Conservation (phyloP, 1,140 invertebrate species). For the Microplitis demolitor region DNA sequence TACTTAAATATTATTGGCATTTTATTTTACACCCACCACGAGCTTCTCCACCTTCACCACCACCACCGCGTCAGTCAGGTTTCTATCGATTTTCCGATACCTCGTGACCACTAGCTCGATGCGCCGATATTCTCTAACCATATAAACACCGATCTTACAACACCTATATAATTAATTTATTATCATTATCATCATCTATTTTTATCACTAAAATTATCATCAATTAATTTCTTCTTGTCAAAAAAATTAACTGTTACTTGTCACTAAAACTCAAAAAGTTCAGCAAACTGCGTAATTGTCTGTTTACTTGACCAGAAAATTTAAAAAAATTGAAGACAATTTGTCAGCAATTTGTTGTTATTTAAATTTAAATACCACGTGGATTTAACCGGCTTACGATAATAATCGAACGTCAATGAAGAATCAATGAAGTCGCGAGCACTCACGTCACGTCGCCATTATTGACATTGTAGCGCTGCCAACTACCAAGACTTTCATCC, state of each 20-base stretch:
- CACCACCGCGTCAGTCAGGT: slow-evolving; percentile 46
- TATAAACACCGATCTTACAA: slow-evolving; percentile 23
- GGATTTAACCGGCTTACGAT: no score
- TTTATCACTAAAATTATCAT: not conserved
- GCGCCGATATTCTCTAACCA: slow-evolving; percentile 27
- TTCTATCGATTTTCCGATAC: slow-evolving; percentile 60
- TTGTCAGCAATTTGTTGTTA: no score
- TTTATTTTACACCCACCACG: slow-evolving; percentile 4
- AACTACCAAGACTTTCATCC: not conserved
- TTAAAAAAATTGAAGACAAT: no score
- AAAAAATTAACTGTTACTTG: no score
- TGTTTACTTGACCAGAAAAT: no score
- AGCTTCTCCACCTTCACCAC: not conserved
- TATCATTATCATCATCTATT: not conserved
- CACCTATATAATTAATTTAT: not conserved
- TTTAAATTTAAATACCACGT: no score
- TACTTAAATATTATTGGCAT: no score
- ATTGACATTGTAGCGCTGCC: slow-evolving; percentile 21
- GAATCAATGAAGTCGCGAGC: slow-evolving; percentile 26
- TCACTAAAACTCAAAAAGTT: no score
- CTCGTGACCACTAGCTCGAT: slow-evolving; percentile 51
- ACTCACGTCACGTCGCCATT: slow-evolving; percentile 20
- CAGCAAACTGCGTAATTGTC: no score
- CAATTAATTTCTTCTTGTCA: not conserved
- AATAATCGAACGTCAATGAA: slow-evolving; percentile 30